Evolutionary conservation across 2,888 invertebrate genomes (phyloP).

Genomic region (Ectobius pallidus): DNA sequence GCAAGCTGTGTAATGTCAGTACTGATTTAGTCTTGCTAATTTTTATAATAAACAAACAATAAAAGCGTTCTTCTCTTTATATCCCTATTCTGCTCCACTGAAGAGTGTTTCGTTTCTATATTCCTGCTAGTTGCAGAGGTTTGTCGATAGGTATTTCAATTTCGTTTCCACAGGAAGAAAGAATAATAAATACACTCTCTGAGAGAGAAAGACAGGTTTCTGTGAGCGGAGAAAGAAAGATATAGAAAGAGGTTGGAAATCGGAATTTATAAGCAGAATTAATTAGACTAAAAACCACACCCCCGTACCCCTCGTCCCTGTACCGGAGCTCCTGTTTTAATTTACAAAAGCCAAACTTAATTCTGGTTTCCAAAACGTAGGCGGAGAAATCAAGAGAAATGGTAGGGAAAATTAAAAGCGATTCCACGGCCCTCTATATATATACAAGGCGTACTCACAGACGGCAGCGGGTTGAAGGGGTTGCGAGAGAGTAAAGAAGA

Average conservation of each 20-base stretch:
- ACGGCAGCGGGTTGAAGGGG: neutral
- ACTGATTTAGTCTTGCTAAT: no score
- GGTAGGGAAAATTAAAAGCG: constrained; percentile 62
- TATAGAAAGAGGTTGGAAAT: constrained; percentile 50
- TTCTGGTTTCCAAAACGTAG: constrained; percentile 55
- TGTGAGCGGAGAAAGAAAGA: neutral
- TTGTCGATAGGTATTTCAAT: constrained; percentile 21
- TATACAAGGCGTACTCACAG: constrained; percentile 17
- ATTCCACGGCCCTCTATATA: constrained; percentile 48
- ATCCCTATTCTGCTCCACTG: no score
- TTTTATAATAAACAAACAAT: no score
- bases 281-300: constrained; percentile 62
- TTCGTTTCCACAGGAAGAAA: neutral
- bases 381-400: constrained; percentile 57
- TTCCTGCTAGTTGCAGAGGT: no score
- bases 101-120: no score
- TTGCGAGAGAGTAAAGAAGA: no score
- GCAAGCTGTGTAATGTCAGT: no score
- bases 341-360: constrained; percentile 63
- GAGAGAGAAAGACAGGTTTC: neutral
- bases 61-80: no score
- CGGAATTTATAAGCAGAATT: constrained; percentile 62
- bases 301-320: constrained; percentile 44
- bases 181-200: neutral
- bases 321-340: constrained; percentile 55